These are phyloP conservation scores for Trichomalopsis sarcophagae DNA, from an alignment of 1,140 invertebrate species.

Conservation along the genomic window DNA sequence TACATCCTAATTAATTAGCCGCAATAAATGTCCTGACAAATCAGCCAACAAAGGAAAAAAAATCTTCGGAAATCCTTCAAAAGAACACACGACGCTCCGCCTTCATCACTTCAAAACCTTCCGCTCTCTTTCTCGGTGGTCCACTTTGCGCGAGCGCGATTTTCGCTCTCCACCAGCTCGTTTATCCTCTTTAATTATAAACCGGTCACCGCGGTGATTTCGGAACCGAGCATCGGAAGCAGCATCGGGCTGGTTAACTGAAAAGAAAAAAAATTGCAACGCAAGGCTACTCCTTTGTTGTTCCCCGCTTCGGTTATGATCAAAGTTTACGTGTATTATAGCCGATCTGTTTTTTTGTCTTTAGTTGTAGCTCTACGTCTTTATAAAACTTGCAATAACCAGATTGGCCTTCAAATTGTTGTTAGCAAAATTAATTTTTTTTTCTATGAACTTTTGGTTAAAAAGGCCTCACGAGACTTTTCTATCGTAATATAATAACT, in stretches of 20 bases:
- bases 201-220: conserved; percentile 22
- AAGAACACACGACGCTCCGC: neutral
- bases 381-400: too few species aligned
- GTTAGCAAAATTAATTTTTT: too few species aligned
- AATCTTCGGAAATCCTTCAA: neutral
- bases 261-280: conserved; percentile 11
- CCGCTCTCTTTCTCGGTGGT: conserved; percentile 32
- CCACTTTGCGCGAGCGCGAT: conserved; percentile 7
- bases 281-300: neutral
- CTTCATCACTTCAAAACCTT: neutral
- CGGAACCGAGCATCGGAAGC: conserved; percentile 11
- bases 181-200: conserved; percentile 46
- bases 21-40: conserved; percentile 43
- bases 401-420: too few species aligned
- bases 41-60: neutral
- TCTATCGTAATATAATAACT: too few species aligned
- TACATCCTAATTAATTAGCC: conserved; percentile 42
- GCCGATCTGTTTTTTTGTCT: neutral
- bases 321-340: neutral
- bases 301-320: neutral
- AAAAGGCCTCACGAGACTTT: too few species aligned
- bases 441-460: too few species aligned
- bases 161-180: conserved; percentile 9
- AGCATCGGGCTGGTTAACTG: neutral
- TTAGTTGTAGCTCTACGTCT: neutral